phyloP scores from a whole-genome alignment of 1,140 invertebrate species.

The Rhizoglyphus robini region DNA sequence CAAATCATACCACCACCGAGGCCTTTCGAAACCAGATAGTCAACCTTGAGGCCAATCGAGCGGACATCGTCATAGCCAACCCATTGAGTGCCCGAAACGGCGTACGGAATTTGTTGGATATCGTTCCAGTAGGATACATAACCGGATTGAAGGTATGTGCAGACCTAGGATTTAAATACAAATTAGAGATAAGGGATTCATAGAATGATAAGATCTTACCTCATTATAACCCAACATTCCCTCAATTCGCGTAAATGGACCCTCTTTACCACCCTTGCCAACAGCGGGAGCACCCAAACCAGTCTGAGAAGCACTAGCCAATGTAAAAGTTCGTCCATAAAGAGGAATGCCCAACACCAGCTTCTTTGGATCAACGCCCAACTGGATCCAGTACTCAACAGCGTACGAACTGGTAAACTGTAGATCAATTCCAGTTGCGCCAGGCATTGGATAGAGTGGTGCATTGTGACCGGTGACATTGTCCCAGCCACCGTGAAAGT shows the following conservation, averaged over 20 bases:
- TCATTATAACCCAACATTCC: slow-evolving; percentile 36
- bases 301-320: slow-evolving; percentile 29
- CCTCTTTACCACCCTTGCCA: slow-evolving; percentile 58
- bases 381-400: slow-evolving; percentile 42
- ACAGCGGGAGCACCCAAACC: slow-evolving; percentile 41
- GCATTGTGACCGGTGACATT: slow-evolving; percentile 37
- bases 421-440: slow-evolving; percentile 2
- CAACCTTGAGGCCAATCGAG: slow-evolving; percentile 25
- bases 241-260: slow-evolving; percentile 39
- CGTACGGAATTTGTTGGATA: slow-evolving; percentile 47
- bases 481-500: slow-evolving; percentile 78
- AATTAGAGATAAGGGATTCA: too few species aligned
- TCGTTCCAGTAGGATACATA: slow-evolving; percentile 22
- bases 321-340: slow-evolving; percentile 50
- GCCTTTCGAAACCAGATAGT: slow-evolving; percentile 31
- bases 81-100: slow-evolving; percentile 50
- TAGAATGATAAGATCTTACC: too few species aligned
- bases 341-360: slow-evolving; percentile 49
- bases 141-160: too few species aligned
- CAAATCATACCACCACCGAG: slow-evolving; percentile 47
- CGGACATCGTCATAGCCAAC: slow-evolving; percentile 58
- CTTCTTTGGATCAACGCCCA: slow-evolving; percentile 63
- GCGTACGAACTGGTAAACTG: background rate
- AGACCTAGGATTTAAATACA: too few species aligned
- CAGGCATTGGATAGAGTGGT: slow-evolving; percentile 32